Conservation (phyloP, 2,113 vertebrate genomes). For the Neoarius graeffei region DNA sequence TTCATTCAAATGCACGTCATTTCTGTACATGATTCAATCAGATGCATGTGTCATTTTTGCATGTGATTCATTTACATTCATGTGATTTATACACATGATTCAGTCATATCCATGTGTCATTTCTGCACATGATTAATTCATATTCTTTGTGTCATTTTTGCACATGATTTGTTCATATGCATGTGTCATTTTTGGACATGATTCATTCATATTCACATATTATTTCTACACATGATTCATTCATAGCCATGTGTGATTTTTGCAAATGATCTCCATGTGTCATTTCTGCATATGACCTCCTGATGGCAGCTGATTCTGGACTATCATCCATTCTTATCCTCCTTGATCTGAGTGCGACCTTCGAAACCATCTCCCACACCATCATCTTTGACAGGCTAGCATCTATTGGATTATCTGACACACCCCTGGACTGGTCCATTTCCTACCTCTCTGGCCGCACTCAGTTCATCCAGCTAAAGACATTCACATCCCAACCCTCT, state of each 20-base stretch:
- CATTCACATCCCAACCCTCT: too few relatives aligned
- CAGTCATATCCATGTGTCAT: not conserved
- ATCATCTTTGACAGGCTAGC: too few relatives aligned
- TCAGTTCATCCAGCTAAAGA: too few relatives aligned
- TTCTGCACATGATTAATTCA: not conserved
- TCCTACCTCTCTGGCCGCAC: too few relatives aligned
- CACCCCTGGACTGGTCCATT: too few relatives aligned
- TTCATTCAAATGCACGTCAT: not conserved
- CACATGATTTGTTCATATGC: not conserved
- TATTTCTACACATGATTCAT: not conserved
- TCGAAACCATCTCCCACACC: too few relatives aligned
- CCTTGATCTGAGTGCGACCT: too few relatives aligned
- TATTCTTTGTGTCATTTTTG: not conserved
- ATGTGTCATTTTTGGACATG: not conserved
- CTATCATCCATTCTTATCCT: too few relatives aligned
- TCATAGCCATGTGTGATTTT: not conserved
- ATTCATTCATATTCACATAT: not conserved
- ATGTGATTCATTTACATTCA: not conserved
- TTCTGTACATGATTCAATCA: not conserved
- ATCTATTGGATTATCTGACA: too few relatives aligned
- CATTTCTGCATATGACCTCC: not conserved
- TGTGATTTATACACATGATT: not conserved
- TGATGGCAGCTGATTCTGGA: too few relatives aligned
- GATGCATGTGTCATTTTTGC: not conserved
- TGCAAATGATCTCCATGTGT: not conserved